phyloP scores from a whole-genome alignment of 2,797 vertebrate species.

The Myotis daubentonii region DNA sequence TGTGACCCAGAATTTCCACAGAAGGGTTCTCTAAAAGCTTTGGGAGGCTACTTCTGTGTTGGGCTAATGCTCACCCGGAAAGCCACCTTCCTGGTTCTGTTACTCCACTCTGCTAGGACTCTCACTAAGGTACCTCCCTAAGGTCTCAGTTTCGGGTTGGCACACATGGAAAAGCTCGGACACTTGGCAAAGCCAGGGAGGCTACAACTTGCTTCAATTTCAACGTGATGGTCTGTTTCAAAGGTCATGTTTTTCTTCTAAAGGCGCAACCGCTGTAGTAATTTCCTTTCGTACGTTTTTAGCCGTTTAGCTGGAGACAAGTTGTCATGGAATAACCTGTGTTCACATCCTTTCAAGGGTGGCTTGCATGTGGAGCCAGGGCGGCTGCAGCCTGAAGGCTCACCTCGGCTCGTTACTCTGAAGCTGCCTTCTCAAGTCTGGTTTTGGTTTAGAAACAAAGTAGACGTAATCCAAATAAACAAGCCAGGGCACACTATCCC shows the following conservation, averaged over 20 bases:
- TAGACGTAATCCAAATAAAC: conserved; percentile 58
- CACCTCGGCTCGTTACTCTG: background rate
- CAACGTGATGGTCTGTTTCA: conserved; percentile 44
- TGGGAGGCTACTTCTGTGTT: background rate
- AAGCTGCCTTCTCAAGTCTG: conserved; percentile 56
- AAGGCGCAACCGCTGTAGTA: background rate
- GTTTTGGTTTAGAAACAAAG: conserved; percentile 64
- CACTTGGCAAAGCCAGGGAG: background rate
- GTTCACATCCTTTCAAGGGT: conserved; percentile 29
- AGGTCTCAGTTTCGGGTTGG: background rate
- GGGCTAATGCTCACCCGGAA: background rate
- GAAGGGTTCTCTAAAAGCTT: background rate
- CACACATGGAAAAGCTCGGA: background rate
- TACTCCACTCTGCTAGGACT: background rate
- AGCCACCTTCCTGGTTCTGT: background rate
- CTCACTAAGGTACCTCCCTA: background rate
- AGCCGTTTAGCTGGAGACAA: background rate
- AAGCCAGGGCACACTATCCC: conserved; percentile 20
- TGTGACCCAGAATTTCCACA: background rate
- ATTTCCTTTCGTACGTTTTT: conserved; percentile 32
- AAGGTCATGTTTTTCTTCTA: conserved; percentile 3
- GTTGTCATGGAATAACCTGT: conserved; percentile 17
- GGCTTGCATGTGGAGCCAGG: conserved; percentile 38
- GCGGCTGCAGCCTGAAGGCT: conserved; percentile 22
- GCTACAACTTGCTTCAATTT: conserved; percentile 31